These are phyloP conservation scores for Halichoeres trimaculatus DNA, from an alignment of 2,113 vertebrate genomes.

Conservation along the genomic window DNA sequence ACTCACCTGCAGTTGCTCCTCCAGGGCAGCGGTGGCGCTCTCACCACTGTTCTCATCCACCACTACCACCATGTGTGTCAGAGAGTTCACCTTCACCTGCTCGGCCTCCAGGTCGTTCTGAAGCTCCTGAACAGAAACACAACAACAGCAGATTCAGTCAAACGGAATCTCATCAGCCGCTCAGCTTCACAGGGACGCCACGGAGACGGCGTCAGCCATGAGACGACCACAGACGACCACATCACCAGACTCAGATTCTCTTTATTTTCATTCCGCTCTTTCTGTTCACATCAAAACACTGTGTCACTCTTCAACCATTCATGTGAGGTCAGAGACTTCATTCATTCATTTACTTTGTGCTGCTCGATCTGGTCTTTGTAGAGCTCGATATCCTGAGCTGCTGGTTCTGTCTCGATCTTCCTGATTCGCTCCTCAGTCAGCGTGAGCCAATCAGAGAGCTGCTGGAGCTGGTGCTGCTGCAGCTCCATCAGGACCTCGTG, in stretches of 20 bases:
- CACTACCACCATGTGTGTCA: slow-evolving; percentile 99
- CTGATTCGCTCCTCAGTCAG: slow-evolving; percentile 92
- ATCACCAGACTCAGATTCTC: slow-evolving; percentile 19
- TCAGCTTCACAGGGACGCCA: not conserved
- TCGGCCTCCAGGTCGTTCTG: slow-evolving; percentile 95
- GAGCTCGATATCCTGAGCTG: slow-evolving; percentile 82
- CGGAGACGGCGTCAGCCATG: not conserved
- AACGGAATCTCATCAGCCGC: slow-evolving; percentile 16
- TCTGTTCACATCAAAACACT: not conserved
- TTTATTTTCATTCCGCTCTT: not conserved
- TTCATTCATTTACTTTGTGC: slow-evolving; percentile 85
- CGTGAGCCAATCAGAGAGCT: slow-evolving; percentile 93
- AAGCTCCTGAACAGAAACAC: slow-evolving; percentile 81
- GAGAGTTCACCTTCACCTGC: slow-evolving; percentile 97
- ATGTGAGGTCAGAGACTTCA: not conserved
- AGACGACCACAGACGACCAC: slow-evolving; percentile 3
- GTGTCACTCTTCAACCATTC: not conserved
- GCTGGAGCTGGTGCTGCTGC: slow-evolving; percentile 94
- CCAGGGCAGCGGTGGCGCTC: slow-evolving; percentile 90
- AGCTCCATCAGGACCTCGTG: slow-evolving; percentile 96
- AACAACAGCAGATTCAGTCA: slow-evolving; percentile 1
- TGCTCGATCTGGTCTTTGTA: slow-evolving; percentile 90
- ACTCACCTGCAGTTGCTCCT: slow-evolving; percentile 93
- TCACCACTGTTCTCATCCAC: slow-evolving; percentile 96
- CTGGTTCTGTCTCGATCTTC: slow-evolving; percentile 87